phyloP scores from a whole-genome alignment of 1,140 invertebrate genomes.

The Dendrolimus punctatus region DNA sequence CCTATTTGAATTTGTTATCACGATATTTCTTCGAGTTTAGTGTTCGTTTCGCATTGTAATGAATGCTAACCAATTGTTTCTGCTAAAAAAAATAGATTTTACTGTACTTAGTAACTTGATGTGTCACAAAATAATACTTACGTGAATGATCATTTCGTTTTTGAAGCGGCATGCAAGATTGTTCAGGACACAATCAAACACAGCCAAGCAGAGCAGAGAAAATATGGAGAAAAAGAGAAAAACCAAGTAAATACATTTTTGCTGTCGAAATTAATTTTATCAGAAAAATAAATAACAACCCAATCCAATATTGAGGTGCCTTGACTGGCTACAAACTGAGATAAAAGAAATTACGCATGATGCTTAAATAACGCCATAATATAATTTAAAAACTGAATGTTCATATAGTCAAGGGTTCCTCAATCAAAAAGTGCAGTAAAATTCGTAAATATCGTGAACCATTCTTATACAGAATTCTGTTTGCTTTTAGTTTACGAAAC shows the following conservation, averaged over 20 bases:
- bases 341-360: slow-evolving; percentile 1
- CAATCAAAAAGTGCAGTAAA: slow-evolving; percentile 65
- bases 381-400: slow-evolving; percentile 5
- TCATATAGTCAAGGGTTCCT: slow-evolving; percentile 52
- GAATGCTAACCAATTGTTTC: too few species aligned
- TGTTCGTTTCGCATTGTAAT: too few species aligned
- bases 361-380: slow-evolving; percentile 5
- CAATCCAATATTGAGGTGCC: slow-evolving; percentile 56
- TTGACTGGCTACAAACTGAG: slow-evolving; percentile 29
- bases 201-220: slow-evolving; percentile 84
- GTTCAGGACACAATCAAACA: slow-evolving; percentile 82
- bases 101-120: slow-evolving; percentile 38
- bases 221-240: slow-evolving; percentile 80
- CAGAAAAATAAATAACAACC: slow-evolving; percentile 65
- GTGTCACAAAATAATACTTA: slow-evolving; percentile 80
- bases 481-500: background rate
- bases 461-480: slow-evolving; percentile 38
- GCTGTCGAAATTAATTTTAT: slow-evolving; percentile 66
- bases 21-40: too few species aligned
- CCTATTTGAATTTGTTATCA: too few species aligned
- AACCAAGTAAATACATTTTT: slow-evolving; percentile 75
- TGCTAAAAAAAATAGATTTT: slow-evolving; percentile 2
- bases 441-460: slow-evolving; percentile 52
- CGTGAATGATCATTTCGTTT: slow-evolving; percentile 84
- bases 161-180: slow-evolving; percentile 82